Conservation (phyloP, 2,797 vertebrate genomes). For the Synaphobranchus kaupii region DNA sequence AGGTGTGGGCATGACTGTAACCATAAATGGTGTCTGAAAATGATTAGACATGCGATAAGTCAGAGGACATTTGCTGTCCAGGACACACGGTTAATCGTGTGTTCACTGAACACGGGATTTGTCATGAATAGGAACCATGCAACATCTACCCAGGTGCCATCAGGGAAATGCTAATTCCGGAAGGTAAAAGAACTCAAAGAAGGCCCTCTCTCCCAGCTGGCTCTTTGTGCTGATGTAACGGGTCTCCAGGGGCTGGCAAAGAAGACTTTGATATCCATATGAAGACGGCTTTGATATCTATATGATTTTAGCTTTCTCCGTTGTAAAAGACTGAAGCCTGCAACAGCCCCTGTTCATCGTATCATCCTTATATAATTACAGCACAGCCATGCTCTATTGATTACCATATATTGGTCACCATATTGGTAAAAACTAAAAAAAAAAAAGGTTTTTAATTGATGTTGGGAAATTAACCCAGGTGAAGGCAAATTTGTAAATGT, state of each 20-base stretch:
- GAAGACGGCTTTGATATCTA: slow-evolving; percentile 66
- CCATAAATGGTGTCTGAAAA: not conserved
- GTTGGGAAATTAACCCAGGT: not conserved
- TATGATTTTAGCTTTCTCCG: slow-evolving; percentile 60
- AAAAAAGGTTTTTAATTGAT: not conserved
- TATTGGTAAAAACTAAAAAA: slow-evolving; percentile 14
- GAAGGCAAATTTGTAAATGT: not conserved
- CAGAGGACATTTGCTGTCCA: not conserved
- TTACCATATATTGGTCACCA: not conserved
- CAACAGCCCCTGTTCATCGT: slow-evolving; percentile 33
- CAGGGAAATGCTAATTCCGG: not conserved
- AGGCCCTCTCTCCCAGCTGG: slow-evolving; percentile 29
- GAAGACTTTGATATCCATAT: slow-evolving; percentile 67
- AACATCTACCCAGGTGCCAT: not conserved
- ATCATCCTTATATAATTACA: slow-evolving; percentile 27
- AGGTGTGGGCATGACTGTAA: not conserved
- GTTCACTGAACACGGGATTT: not conserved
- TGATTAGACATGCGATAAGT: not conserved
- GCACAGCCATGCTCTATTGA: slow-evolving; percentile 22
- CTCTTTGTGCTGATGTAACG: slow-evolving; percentile 35
- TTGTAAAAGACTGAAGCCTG: slow-evolving; percentile 58
- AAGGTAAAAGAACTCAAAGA: slow-evolving; percentile 10
- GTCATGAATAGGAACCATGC: not conserved
- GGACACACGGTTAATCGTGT: not conserved
- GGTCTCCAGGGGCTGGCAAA: slow-evolving; percentile 52